phyloP scores from a whole-genome alignment of 2,888 invertebrate species.

The Pristionchus fissidentatus region DNA sequence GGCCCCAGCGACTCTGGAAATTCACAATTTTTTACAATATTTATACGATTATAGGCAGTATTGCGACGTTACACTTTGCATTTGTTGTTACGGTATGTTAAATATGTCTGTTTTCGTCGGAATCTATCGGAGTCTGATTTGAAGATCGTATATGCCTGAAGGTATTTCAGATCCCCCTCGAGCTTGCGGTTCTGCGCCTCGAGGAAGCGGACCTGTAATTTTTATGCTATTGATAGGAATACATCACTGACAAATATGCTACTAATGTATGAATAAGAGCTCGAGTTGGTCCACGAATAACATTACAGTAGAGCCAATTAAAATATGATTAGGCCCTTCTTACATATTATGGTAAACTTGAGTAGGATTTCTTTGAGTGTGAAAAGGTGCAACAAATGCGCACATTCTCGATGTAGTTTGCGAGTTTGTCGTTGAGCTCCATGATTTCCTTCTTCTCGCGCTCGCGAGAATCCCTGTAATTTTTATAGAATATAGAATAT shows the following conservation, averaged over 20 bases:
- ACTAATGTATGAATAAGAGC: too few species aligned
- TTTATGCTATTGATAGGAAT: background rate
- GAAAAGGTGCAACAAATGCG: background rate
- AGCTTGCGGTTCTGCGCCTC: conserved; percentile 76
- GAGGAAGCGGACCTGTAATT: conserved; percentile 74
- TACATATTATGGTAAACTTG: too few species aligned
- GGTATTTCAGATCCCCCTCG: conserved; percentile 72
- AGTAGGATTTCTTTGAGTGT: too few species aligned
- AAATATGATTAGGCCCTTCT: too few species aligned
- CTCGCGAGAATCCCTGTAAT: conserved; percentile 76
- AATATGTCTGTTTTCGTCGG: too few species aligned
- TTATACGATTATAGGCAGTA: too few species aligned
- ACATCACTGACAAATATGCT: too few species aligned
- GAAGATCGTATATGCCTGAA: conserved; percentile 57
- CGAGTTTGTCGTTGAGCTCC: conserved; percentile 79
- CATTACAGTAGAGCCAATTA: too few species aligned
- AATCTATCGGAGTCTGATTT: background rate
- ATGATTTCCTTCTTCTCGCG: conserved; percentile 79
- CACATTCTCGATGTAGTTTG: conserved; percentile 79
- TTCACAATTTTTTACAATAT: too few species aligned
- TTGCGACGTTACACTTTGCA: too few species aligned
- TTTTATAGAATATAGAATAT: background rate
- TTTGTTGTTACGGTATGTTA: too few species aligned
- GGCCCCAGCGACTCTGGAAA: conserved; percentile 67
- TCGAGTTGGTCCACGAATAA: too few species aligned